phyloP scores from a whole-genome alignment of 2,797 vertebrate species.

The Tragelaphus oryx region DNA sequence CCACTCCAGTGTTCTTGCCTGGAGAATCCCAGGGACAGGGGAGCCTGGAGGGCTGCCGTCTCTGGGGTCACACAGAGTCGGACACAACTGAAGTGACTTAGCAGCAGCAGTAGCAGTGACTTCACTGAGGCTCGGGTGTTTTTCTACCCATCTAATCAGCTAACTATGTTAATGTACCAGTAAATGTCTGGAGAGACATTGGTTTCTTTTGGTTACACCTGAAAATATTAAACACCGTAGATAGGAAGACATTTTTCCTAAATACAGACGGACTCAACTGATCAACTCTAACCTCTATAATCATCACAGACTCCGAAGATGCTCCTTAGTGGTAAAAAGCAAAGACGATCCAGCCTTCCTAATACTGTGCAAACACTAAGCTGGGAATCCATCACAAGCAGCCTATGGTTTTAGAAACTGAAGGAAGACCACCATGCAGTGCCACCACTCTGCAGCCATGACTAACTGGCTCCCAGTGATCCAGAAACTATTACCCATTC shows the following conservation, averaged over 20 bases:
- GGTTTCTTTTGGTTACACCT: neutral
- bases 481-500: conserved; percentile 71
- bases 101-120: neutral
- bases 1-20: no score
- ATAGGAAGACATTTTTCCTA: neutral
- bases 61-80: no score
- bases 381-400: neutral
- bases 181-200: neutral
- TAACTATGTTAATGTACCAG: neutral
- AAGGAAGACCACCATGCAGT: conserved; percentile 65
- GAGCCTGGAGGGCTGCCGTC: no score
- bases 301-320: neutral
- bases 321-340: neutral
- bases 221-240: neutral
- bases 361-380: no score
- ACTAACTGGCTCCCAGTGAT: conserved; percentile 74
- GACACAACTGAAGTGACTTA: no score
- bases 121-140: neutral
- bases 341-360: neutral
- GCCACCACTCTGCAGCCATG: conserved; percentile 68
- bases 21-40: no score
- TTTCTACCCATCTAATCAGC: neutral
- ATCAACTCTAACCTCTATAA: neutral
- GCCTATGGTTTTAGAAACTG: conserved; percentile 25
- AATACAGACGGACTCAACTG: neutral